phyloP scores from a whole-genome alignment of 2,888 invertebrate genomes.

The Sphaeridia pumilis region DNA sequence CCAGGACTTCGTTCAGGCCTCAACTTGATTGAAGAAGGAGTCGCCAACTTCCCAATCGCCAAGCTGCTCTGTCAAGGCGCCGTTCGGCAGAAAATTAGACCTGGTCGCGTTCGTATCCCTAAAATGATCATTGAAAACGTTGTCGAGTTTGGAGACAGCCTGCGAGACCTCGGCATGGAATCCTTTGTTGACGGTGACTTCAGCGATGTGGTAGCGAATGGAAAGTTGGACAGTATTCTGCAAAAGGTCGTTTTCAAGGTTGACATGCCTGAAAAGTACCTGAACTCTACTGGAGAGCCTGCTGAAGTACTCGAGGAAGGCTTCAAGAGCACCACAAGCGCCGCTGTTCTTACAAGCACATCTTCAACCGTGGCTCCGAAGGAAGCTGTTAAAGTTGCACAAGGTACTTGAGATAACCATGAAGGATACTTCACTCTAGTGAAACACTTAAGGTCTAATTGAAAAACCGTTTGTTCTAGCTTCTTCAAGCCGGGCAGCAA shows the following conservation, averaged over 20 bases:
- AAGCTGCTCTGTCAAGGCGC: conserved; percentile 24
- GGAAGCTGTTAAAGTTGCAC: background rate
- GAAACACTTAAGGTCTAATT: background rate
- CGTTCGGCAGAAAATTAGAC: conserved; percentile 22
- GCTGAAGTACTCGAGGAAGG: background rate
- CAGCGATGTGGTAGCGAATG: conserved; percentile 19
- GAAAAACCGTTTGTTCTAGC: too few relatives aligned
- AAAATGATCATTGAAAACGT: conserved; percentile 17
- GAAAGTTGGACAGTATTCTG: conserved; percentile 16
- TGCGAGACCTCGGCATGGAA: conserved; percentile 14
- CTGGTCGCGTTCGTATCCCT: conserved; percentile 25
- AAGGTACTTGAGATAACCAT: too few relatives aligned
- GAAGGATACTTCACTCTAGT: background rate
- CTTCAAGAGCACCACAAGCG: background rate
- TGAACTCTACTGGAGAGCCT: background rate
- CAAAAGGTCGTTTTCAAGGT: conserved; percentile 1
- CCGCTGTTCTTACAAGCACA: background rate
- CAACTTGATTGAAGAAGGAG: conserved; percentile 30
- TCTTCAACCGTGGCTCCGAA: background rate
- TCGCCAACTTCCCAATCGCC: conserved; percentile 22
- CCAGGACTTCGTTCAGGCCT: conserved; percentile 31
- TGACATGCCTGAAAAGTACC: background rate
- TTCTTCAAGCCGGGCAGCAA: background rate
- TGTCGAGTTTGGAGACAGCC: conserved; percentile 7
- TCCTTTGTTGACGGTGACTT: conserved; percentile 19